A percentile compares a stretch with the other conserved stretches of the same genome.
These are phyloP conservation scores for Hypsibius dujardini DNA, from an alignment of 1,140 invertebrate genomes.

Conservation along the genomic window DNA sequence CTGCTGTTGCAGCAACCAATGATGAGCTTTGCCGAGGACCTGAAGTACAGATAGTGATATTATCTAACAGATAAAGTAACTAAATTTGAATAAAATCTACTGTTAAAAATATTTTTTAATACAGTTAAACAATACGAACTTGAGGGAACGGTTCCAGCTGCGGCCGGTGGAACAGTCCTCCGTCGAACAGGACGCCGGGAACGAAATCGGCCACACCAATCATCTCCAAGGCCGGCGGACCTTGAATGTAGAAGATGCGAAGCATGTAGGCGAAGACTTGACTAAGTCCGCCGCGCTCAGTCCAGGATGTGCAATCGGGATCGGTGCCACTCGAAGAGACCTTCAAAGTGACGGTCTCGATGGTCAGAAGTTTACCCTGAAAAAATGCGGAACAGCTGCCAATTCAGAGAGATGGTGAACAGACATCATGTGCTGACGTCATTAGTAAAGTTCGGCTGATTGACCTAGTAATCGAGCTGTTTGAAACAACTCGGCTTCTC, in stretches of 20 bases:
- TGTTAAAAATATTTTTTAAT: too few species aligned
- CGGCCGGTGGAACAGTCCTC: background rate
- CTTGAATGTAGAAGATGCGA: background rate
- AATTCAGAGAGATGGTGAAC: too few species aligned
- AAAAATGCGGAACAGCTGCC: too few species aligned
- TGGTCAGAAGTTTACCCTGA: background rate
- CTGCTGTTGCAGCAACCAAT: background rate
- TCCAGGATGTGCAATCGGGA: background rate
- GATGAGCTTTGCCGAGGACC: background rate
- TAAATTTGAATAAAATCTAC: too few species aligned
- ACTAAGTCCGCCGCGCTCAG: background rate
- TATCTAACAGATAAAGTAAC: too few species aligned
- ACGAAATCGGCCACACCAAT: slow-evolving; percentile 13
- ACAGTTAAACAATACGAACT: too few species aligned
- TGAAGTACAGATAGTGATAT: too few species aligned
- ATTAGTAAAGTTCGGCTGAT: too few species aligned
- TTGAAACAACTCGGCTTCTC: too few species aligned
- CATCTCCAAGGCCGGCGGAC: background rate
- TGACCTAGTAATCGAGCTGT: too few species aligned
- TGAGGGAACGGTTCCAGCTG: background rate
- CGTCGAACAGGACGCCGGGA: background rate
- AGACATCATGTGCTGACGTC: too few species aligned
- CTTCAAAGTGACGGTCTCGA: background rate
- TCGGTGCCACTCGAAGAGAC: background rate
- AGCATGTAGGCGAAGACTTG: background rate